Evolutionary conservation across 2,888 invertebrate genomes (phyloP).

Genomic region (Nymphalis polychloros): DNA sequence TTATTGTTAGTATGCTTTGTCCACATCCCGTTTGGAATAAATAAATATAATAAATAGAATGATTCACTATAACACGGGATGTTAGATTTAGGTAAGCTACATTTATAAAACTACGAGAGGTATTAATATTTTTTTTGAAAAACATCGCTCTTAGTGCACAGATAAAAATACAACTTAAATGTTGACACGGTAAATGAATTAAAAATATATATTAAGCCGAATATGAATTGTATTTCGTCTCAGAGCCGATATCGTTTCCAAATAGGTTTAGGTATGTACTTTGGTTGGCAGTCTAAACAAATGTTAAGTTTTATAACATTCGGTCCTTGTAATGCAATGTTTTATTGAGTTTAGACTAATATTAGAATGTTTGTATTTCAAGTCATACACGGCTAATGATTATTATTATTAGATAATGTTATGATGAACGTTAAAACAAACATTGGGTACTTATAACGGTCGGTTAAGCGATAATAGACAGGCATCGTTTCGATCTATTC

Average conservation of each 20-base stretch:
- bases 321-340: neutral
- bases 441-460: slow-evolving; percentile 23
- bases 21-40: slow-evolving; percentile 23
- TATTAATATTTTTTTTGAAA: no score
- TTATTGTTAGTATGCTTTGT: slow-evolving; percentile 45
- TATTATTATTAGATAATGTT: slow-evolving; percentile 24
- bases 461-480: slow-evolving; percentile 21
- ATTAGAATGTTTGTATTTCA: slow-evolving; percentile 1
- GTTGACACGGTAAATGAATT: no score
- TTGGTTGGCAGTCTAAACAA: no score
- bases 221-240: no score
- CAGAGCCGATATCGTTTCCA: no score
- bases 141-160: no score
- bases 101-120: no score
- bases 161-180: no score
- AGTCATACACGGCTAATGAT: neutral
- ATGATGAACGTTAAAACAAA: slow-evolving; percentile 28
- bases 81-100: no score
- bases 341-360: neutral
- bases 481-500: slow-evolving; percentile 12
- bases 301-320: neutral
- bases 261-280: no score
- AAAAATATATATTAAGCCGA: no score
- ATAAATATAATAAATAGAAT: neutral
- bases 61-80: no score